Conservation (phyloP, 2,113 vertebrate species). For the Ardeotis arabs region DNA sequence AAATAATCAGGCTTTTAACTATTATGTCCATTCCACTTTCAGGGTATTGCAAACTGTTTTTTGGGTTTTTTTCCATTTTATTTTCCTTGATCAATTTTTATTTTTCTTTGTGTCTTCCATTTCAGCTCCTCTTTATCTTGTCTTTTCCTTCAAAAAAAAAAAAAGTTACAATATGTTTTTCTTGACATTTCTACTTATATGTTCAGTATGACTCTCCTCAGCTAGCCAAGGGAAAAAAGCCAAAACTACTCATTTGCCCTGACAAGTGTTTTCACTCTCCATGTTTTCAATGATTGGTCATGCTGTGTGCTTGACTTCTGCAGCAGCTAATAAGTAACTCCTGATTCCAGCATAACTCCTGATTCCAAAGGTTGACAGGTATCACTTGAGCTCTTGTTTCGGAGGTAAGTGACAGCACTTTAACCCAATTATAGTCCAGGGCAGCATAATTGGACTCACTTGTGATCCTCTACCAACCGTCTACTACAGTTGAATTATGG, state of each 20-base stretch:
- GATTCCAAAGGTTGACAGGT: constrained; percentile 33
- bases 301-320: neutral
- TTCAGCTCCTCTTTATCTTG: neutral
- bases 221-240: neutral
- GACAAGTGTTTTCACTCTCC: neutral
- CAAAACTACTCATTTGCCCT: neutral
- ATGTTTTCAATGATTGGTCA: neutral
- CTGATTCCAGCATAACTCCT: neutral
- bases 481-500: neutral
- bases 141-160: neutral
- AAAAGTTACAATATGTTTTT: neutral
- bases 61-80: neutral
- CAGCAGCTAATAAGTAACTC: constrained; percentile 45
- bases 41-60: neutral
- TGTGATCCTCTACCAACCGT: neutral
- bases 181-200: constrained; percentile 7
- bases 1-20: neutral
- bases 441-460: neutral
- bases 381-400: neutral
- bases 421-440: neutral
- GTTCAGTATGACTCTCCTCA: neutral
- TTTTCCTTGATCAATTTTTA: neutral
- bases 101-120: neutral
- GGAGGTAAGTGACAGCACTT: constrained; percentile 14
- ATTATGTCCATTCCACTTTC: neutral